A percentile compares a stretch with the other conserved stretches of the same genome.
Conservation (phyloP, 2,888 invertebrate species). For the Sinopyrophorus schimmeli region DNA sequence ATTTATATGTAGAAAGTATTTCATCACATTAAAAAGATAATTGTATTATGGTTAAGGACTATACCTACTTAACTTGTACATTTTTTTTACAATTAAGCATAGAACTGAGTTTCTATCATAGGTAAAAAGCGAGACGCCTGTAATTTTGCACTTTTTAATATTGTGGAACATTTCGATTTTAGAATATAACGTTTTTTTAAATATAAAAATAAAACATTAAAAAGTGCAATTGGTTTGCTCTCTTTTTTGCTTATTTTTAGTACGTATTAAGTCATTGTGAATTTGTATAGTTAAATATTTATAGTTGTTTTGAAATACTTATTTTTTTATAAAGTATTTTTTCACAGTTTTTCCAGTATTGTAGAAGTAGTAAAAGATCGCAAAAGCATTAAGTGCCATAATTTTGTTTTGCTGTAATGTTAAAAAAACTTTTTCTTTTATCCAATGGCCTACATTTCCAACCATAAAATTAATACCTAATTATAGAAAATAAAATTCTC, state of each 20-base stretch:
- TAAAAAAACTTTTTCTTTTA: constrained; percentile 10
- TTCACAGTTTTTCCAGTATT: constrained; percentile 33
- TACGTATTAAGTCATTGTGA: constrained; percentile 27
- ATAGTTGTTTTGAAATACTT: constrained; percentile 33
- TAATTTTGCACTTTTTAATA: constrained; percentile 22
- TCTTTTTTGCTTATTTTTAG: constrained; percentile 10
- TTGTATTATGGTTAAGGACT: constrained; percentile 16
- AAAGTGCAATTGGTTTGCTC: constrained; percentile 7
- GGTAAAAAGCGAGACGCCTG: constrained; percentile 11
- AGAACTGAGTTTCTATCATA: constrained; percentile 24
- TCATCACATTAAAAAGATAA: constrained; percentile 15
- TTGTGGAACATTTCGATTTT: neutral
- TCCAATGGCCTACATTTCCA: constrained; percentile 19
- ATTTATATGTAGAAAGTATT: constrained; percentile 25
- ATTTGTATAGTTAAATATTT: constrained; percentile 32
- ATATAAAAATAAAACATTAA: neutral
- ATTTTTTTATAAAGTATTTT: constrained; percentile 35
- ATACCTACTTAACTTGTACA: constrained; percentile 27
- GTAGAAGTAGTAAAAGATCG: constrained; percentile 9
- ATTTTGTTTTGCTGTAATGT: constrained; percentile 15
- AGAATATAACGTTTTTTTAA: neutral
- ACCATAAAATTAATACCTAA: constrained; percentile 20
- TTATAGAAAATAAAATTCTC: constrained; percentile 23
- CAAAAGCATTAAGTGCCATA: constrained; percentile 28
- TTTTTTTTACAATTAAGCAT: constrained; percentile 24